Percentiles rank a stretch among this genome's conserved stretches.
Evolutionary conservation across 2,113 vertebrate genomes (phyloP).

Genomic region (Gymnocephalus cernua): DNA sequence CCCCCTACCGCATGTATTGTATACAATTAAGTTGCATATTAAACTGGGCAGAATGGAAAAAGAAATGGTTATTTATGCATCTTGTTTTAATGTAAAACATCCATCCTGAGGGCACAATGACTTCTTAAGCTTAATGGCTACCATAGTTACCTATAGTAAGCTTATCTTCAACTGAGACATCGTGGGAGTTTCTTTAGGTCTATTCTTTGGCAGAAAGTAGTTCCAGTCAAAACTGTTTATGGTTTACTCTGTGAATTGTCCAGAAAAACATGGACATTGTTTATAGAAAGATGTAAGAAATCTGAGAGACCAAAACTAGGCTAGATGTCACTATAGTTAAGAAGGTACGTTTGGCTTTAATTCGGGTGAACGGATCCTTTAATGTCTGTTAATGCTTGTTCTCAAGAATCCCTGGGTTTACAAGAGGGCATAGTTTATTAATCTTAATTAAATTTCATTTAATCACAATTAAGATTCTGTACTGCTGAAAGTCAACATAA

Average conservation of each 20-base stretch:
- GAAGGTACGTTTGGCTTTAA: not conserved
- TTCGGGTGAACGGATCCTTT: not conserved
- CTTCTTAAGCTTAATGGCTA: no score
- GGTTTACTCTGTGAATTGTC: not conserved
- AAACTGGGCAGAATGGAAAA: no score
- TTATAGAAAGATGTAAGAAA: not conserved
- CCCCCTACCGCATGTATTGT: no score
- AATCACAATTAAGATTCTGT: slow-evolving; percentile 46
- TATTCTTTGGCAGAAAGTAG: not conserved
- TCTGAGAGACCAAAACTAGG: not conserved
- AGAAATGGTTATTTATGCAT: no score
- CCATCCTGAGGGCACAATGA: no score
- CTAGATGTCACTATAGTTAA: not conserved
- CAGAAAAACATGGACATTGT: not conserved
- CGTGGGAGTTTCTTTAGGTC: not conserved
- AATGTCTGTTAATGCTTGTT: not conserved
- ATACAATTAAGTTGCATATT: no score
- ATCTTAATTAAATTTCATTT: slow-evolving; percentile 22
- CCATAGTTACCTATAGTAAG: no score
- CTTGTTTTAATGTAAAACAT: no score
- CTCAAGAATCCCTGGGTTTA: not conserved
- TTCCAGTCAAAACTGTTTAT: not conserved
- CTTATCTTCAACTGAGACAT: no score
- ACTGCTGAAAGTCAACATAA: slow-evolving; percentile 26
- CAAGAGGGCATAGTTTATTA: not conserved